phyloP scores from a whole-genome alignment of 2,113 vertebrate genomes.

The Antidorcas marsupialis region DNA sequence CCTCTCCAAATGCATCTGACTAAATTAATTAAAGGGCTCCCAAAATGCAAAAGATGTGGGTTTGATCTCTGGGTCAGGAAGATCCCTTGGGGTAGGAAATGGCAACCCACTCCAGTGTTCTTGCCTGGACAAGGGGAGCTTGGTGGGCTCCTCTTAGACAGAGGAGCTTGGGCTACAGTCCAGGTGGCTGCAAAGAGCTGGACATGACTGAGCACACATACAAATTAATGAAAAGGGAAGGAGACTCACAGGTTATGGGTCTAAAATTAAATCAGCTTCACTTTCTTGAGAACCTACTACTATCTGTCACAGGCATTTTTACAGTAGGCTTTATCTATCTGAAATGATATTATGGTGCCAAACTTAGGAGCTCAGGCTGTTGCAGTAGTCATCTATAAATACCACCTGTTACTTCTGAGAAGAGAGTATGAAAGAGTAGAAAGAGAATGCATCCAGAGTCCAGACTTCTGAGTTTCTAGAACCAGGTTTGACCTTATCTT shows the following conservation, averaged over 20 bases:
- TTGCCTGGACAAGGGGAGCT: background rate
- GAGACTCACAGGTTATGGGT: background rate
- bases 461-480: background rate
- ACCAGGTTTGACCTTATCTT: background rate
- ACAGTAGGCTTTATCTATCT: background rate
- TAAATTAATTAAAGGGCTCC: background rate
- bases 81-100: background rate
- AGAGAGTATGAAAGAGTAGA: background rate
- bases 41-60: background rate
- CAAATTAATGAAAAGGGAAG: background rate
- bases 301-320: background rate
- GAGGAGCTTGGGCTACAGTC: background rate
- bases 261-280: background rate
- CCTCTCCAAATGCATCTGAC: background rate
- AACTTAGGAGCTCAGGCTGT: background rate
- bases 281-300: background rate
- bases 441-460: background rate
- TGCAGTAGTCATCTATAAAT: background rate
- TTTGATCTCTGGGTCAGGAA: background rate
- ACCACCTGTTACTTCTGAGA: background rate
- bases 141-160: background rate
- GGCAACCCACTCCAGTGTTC: background rate
- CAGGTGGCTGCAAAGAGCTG: background rate
- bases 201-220: background rate
- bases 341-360: background rate